A percentile compares a stretch with the other conserved stretches of the same genome.
Evolutionary conservation across 2,113 vertebrate species (phyloP).

Genomic region (Coturnix japonica): DNA sequence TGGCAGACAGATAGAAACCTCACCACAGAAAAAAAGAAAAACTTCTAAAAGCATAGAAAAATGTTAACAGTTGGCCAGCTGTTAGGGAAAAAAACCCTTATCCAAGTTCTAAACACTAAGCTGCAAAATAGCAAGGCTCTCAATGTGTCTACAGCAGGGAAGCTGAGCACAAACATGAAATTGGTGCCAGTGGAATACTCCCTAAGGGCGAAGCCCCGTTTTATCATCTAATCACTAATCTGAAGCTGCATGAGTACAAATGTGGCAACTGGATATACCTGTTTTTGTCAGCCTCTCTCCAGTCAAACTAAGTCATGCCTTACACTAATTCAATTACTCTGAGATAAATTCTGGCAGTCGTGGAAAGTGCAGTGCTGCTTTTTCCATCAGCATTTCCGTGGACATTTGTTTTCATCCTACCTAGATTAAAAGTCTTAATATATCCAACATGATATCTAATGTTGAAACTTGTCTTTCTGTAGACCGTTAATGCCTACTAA

Average conservation of each 20-base stretch:
- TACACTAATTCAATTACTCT: neutral
- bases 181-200: neutral
- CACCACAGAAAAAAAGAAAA: neutral
- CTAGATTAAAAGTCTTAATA: neutral
- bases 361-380: neutral
- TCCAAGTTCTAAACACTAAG: neutral
- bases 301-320: neutral
- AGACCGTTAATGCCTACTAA: neutral
- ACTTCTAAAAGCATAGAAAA: neutral
- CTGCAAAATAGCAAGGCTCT: neutral
- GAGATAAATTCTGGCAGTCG: neutral
- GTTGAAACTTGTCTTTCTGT: neutral
- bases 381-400: neutral
- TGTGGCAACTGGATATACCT: neutral
- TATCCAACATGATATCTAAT: neutral
- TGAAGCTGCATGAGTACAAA: neutral
- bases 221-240: neutral
- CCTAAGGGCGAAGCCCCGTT: rapidly evolving
- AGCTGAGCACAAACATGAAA: neutral
- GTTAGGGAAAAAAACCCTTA: neutral
- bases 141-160: neutral
- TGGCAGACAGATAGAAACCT: neutral
- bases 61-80: neutral
- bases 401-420: neutral
- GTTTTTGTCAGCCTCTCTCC: neutral